A percentile compares a stretch with the other conserved stretches of the same genome.
Evolutionary conservation across 2,888 invertebrate genomes (phyloP).

Genomic region (Yponomeuta plumbellus): DNA sequence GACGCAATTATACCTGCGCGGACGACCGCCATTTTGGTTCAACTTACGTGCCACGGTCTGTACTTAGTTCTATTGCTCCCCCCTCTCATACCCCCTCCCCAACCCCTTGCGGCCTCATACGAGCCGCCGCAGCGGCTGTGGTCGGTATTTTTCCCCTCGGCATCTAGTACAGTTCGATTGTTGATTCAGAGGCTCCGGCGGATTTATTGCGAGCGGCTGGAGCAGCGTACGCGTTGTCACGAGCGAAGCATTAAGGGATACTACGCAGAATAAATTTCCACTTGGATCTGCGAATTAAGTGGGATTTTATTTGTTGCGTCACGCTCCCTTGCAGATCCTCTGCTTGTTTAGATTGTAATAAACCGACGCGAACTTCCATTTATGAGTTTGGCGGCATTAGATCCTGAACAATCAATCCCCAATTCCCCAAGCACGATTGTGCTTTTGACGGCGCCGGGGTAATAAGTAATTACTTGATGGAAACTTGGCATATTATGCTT

Average conservation of each 20-base stretch:
- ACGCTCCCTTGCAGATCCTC: conserved; percentile 45
- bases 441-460: too few species aligned
- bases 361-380: conserved; percentile 23
- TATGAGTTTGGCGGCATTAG: neutral
- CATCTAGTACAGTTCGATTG: conserved; percentile 18
- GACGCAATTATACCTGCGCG: too few species aligned
- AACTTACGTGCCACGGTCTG: too few species aligned
- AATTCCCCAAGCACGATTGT: too few species aligned
- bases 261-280: conserved; percentile 69
- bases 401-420: neutral
- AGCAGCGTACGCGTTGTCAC: conserved; percentile 60
- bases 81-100: neutral
- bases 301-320: conserved; percentile 70
- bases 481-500: too few species aligned
- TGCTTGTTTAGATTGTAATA: conserved; percentile 43
- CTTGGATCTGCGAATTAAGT: conserved; percentile 68
- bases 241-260: conserved; percentile 66
- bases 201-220: conserved; percentile 23
- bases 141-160: conserved; percentile 1
- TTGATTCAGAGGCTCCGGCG: conserved; percentile 53
- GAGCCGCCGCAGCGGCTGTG: neutral
- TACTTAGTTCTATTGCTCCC: neutral
- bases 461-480: too few species aligned
- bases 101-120: neutral
- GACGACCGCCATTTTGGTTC: too few species aligned